Base-by-base conservation (phyloP, 2,888 invertebrate genomes). In the Bruchidius siliquastri region DNA sequence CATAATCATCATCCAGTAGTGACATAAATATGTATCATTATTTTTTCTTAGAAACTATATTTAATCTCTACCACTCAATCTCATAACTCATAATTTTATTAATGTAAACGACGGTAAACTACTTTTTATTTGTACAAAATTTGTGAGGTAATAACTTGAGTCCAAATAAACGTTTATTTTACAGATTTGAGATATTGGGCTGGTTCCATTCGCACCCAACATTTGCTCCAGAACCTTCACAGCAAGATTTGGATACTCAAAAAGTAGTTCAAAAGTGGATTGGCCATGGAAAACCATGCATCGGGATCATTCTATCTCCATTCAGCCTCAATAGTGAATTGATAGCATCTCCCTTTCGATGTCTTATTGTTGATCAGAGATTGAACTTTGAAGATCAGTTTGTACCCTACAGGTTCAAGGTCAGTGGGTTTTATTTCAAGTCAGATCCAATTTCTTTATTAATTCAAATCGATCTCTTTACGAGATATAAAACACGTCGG, bases 151-250 rank as follows among this genome's bases (percentile, higher is more conserved):
- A n/a, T n/a, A n/a, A 4, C 26, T 26, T 8, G 8, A 26, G 26
- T 26, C 26, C 2, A 26, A 26, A 26, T 4, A 26, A 4, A 26
- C 26, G 49, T 49, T 68, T 68, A 22, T 21, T 68, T 68, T 22
- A 20, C 68, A 72, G 74, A 0, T 68, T 74, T 8, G 75, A 75
- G 22, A 70, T 77, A 73, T 88, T 91, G 74, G 93, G 92, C 22
- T 94, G 94, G 94, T 93, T 93, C 86, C 94, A 94, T 88, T 93
- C 93, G 30, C 94, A 94, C 87, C 93, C 94, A 0, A 86, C 87
- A 22, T 94, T 93, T 87, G 88, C 90, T 2, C 89, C 92, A 0
- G 89, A 91, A 82, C 94, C 94, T 0, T 93, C 93, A 0, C 87
- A 89, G 21, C 89, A 89, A 79, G 94, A 94, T 86, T 87, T 94